A percentile compares a stretch with the other conserved stretches of the same genome.
Evolutionary conservation across 2,888 invertebrate species (phyloP).

Genomic region (Formica aserva): DNA sequence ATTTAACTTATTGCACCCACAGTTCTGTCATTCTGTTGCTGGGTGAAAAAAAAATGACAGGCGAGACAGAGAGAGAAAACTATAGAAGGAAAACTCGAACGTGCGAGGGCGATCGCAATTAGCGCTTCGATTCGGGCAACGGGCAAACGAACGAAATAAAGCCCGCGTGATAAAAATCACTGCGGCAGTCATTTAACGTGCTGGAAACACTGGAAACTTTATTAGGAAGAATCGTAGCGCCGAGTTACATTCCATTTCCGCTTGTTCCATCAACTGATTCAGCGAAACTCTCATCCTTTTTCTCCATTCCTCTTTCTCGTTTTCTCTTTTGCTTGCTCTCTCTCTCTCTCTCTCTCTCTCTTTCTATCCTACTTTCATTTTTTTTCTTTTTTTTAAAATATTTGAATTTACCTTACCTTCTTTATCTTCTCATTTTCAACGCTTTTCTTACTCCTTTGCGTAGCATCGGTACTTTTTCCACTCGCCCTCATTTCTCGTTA

Average conservation of each 20-base stretch:
- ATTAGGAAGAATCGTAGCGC: constrained; percentile 64
- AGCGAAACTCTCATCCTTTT: constrained; percentile 50
- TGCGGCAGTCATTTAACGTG: constrained; percentile 62
- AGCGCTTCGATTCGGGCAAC: constrained; percentile 57
- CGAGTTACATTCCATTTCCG: constrained; percentile 69
- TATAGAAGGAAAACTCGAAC: constrained; percentile 18
- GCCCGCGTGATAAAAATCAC: constrained; percentile 70
- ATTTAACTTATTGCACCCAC: constrained; percentile 39
- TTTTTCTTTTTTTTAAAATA: constrained; percentile 8
- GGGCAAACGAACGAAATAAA: constrained; percentile 67
- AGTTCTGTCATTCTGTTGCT: background rate
- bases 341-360: constrained; percentile 31
- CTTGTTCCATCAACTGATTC: constrained; percentile 67
- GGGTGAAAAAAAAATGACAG: constrained; percentile 20
- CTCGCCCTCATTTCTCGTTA: constrained; percentile 54
- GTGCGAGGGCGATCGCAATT: constrained; percentile 61
- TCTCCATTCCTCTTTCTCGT: constrained; percentile 11
- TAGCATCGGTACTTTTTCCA: constrained; percentile 36
- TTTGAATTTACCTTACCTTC: constrained; percentile 37
- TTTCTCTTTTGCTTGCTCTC: constrained; percentile 28
- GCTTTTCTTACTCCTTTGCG: constrained; percentile 47
- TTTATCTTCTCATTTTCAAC: constrained; percentile 47
- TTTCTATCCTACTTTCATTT: background rate
- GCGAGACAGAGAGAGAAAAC: background rate
- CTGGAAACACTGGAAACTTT: constrained; percentile 63